phyloP scores from a whole-genome alignment of 2,888 invertebrate species.

The Venustoraphidia nigricollis region DNA sequence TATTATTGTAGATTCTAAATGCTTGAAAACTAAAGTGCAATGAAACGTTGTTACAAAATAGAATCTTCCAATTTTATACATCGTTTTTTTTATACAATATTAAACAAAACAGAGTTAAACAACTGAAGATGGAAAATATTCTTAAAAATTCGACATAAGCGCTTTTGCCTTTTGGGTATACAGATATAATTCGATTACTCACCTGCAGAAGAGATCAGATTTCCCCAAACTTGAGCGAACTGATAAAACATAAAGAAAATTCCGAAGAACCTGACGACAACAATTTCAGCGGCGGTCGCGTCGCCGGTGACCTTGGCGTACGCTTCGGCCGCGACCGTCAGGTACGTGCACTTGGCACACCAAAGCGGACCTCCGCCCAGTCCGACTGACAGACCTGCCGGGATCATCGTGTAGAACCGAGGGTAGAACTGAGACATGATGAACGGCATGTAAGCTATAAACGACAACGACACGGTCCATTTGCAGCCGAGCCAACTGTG shows the following conservation, averaged over 20 bases:
- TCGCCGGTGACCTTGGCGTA: conserved; percentile 53
- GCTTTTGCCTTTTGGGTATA: too few species aligned
- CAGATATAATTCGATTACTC: conserved; percentile 16
- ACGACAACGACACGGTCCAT: conserved; percentile 72
- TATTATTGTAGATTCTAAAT: too few species aligned
- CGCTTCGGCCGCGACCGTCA: conserved; percentile 69
- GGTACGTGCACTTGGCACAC: conserved; percentile 91
- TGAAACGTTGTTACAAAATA: too few species aligned
- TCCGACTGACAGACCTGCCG: conserved; percentile 69
- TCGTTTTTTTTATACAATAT: too few species aligned
- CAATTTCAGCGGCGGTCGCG: conserved; percentile 48
- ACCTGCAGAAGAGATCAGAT: conserved; percentile 77
- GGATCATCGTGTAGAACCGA: conserved; percentile 66
- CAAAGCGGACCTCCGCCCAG: conserved; percentile 85
- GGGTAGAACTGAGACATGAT: conserved; percentile 85
- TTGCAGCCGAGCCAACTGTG: conserved; percentile 78
- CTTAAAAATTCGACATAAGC: too few species aligned
- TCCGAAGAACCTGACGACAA: conserved; percentile 85
- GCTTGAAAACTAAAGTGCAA: too few species aligned
- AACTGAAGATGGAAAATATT: too few species aligned
- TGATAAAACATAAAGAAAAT: conserved; percentile 94
- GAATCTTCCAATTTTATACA: too few species aligned
- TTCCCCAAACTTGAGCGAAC: conserved; percentile 91
- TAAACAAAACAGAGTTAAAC: too few species aligned
- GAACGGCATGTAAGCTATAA: conserved; percentile 82